These are phyloP conservation scores for Turdus rufiventris DNA, from an alignment of 2,113 vertebrate species.

Conservation along the genomic window DNA sequence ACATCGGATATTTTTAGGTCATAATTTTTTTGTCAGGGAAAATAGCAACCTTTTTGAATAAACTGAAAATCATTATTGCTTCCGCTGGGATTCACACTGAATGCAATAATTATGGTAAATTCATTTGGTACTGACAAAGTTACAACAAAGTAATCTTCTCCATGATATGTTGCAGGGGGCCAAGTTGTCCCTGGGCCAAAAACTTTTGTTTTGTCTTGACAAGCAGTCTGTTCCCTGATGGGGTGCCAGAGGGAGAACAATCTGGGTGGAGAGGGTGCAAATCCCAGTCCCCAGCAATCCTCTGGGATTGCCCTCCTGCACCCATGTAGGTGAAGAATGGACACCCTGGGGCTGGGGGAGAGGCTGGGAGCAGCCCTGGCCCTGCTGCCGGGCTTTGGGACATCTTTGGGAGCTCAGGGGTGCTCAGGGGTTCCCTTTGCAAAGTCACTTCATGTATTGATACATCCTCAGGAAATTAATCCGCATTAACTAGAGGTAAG, in stretches of 20 bases:
- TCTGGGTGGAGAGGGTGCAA: not conserved
- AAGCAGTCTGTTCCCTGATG: not conserved
- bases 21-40: constrained; percentile 27
- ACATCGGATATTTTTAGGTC: constrained; percentile 52
- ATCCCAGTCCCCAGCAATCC: not conserved
- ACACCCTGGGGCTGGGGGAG: not conserved
- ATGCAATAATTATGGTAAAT: constrained; percentile 20
- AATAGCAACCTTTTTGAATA: constrained; percentile 43
- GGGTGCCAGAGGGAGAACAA: not conserved
- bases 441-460: not conserved
- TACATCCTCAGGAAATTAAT: not conserved
- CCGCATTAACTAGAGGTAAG: not conserved
- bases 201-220: not conserved
- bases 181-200: not conserved
- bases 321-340: not conserved
- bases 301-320: not conserved
- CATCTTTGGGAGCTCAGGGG: not conserved
- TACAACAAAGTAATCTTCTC: not conserved
- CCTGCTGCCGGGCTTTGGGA: not conserved
- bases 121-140: not conserved
- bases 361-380: not conserved
- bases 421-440: not conserved
- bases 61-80: constrained; percentile 42
- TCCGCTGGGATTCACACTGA: constrained; percentile 13
- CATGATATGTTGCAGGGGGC: not conserved